Evolutionary conservation across 2,113 vertebrate genomes (phyloP), one percentile per base, ranked within the genome.

Genomic region (Bolborhynchus lineola): DNA sequence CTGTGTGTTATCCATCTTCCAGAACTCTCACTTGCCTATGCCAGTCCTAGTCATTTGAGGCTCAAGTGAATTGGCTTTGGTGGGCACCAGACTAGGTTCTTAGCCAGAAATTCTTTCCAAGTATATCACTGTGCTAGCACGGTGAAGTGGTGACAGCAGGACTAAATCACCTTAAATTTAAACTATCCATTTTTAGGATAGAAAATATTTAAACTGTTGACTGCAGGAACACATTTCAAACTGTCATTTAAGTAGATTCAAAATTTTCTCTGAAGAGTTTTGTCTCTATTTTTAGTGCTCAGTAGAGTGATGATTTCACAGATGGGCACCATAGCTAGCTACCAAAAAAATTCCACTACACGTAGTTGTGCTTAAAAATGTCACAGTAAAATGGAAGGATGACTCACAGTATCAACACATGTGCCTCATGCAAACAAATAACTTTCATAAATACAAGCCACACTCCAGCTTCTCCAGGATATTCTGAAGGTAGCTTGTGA

Each of bases 321-420:
- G 95, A 98, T 97, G 97, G 98, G 96, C 94, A 96, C 96, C 96
- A 97, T 82, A 96, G 90, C 97, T 95, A 97, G 94, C 93, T 95
- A 95, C 91, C 93, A 95, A 96, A 97, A 97, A 97, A 95, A 96
- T 94, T 97, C 94, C 96, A 95, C 96, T 96, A 95, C 93, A 97
- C 94, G 92, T 94, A 97, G 97, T 94, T 97, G 95, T 97, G 94
- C 95, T 98, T 89, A 93, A 97, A 98, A 97, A 98, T 98, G 97
- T 96, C 97, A 95, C 96, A 83, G 90, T 86, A 62, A 87, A 97
- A 96, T 85, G 94, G 87, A 89, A 23, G 55, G 71, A 96, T 98
- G 97, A 98, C 93, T 98, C 97, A 98, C 88, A 72, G 94, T 53
- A 86, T 71, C 96, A 96, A 96, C 92, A 96, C 95, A 95, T 93